These are phyloP conservation scores for Poeciliopsis turrubarensis DNA, from an alignment of 2,113 vertebrate species.

Conservation along the genomic window DNA sequence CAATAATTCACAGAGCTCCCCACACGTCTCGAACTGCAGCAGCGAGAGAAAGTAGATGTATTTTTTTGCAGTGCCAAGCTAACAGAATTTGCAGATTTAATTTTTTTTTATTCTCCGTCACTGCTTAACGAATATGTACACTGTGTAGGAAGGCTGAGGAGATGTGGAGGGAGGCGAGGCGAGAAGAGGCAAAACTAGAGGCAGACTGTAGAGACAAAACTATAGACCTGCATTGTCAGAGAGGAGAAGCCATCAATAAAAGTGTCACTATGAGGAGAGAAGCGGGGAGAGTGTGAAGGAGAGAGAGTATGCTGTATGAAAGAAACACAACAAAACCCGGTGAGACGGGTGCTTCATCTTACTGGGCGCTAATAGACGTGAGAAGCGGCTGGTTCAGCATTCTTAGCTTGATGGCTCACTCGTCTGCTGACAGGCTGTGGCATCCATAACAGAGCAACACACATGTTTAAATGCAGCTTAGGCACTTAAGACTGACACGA, in stretches of 20 bases:
- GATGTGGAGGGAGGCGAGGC: constrained; percentile 15
- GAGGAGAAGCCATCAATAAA: constrained; percentile 76
- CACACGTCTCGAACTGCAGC: constrained; percentile 37
- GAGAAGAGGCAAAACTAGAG: constrained; percentile 29
- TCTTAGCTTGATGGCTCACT: constrained; percentile 76
- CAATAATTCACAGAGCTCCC: constrained; percentile 76
- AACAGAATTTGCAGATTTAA: constrained; percentile 32
- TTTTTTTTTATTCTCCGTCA: constrained; percentile 21
- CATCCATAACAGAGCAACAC: constrained; percentile 75
- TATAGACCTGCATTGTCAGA: constrained; percentile 66
- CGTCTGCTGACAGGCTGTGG: constrained; percentile 63
- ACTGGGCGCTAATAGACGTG: constrained; percentile 64
- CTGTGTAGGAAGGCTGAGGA: constrained; percentile 19
- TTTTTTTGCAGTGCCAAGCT: constrained; percentile 20
- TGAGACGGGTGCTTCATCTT: constrained; percentile 67
- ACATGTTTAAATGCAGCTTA: constrained; percentile 81
- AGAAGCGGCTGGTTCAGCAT: constrained; percentile 61
- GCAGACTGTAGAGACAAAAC: constrained; percentile 58
- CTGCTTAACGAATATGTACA: background rate
- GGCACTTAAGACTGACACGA: constrained; percentile 48
- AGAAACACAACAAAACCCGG: constrained; percentile 64
- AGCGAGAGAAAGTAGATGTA: background rate
- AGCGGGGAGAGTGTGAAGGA: constrained; percentile 48
- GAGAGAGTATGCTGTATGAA: constrained; percentile 61
- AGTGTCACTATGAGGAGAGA: constrained; percentile 60